phyloP scores from a whole-genome alignment of 2,888 invertebrate genomes.

The Tanypteryx hageni region DNA sequence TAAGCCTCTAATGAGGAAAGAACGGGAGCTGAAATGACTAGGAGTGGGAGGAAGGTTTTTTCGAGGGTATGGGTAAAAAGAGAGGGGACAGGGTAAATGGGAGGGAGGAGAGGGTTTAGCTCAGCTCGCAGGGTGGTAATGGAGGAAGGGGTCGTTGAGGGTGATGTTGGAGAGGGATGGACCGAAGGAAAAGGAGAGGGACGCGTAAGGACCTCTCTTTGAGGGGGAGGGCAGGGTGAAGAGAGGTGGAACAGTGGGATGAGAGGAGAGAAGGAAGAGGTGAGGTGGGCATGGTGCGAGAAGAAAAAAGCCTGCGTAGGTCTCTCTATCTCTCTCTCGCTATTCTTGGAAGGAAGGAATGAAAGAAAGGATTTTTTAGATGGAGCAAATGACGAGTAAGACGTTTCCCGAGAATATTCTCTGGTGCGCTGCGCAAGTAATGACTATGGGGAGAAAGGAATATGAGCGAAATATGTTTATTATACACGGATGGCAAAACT shows the following conservation, averaged over 20 bases:
- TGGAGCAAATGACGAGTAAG: slow-evolving; percentile 55
- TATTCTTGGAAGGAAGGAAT: slow-evolving; percentile 8
- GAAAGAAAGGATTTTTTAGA: slow-evolving; percentile 49
- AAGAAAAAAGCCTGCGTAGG: not conserved
- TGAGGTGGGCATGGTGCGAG: slow-evolving; percentile 16
- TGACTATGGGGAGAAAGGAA: slow-evolving; percentile 21
- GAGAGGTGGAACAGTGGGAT: not conserved
- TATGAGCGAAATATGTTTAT: slow-evolving; percentile 36
- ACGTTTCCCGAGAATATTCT: not conserved
- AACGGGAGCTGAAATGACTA: slow-evolving; percentile 62
- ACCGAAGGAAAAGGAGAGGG: not conserved
- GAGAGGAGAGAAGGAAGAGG: slow-evolving; percentile 1
- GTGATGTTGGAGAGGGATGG: not conserved
- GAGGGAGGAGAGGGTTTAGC: not conserved
- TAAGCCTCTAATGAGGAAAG: slow-evolving; percentile 67
- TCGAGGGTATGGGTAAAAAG: not conserved
- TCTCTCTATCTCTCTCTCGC: not conserved
- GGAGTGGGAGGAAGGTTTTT: slow-evolving; percentile 16
- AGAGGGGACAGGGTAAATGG: not conserved
- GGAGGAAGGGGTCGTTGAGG: not conserved
- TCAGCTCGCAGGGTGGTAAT: not conserved
- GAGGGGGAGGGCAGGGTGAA: not conserved
- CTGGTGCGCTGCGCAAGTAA: slow-evolving; percentile 11
- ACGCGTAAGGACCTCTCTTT: slow-evolving; percentile 45
- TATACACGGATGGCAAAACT: not conserved